Evolutionary conservation across 1,140 invertebrate genomes (phyloP).

Genomic region (Trachymyrmex cornetzi): DNA sequence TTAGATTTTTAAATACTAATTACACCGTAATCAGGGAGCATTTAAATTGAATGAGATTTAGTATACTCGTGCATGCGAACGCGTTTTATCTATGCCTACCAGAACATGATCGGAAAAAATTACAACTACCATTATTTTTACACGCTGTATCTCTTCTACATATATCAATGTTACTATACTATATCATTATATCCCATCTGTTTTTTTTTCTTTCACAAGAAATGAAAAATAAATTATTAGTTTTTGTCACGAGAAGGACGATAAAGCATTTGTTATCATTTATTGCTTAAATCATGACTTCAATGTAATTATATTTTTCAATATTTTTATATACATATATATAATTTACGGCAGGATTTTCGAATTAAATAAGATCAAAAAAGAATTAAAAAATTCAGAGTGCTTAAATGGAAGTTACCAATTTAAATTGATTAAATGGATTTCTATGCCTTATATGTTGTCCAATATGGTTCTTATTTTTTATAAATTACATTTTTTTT

Average conservation of each 20-base stretch:
- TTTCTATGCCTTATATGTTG: neutral
- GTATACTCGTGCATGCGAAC: conserved; percentile 11
- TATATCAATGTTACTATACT: neutral
- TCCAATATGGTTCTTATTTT: neutral
- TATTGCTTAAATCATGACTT: neutral
- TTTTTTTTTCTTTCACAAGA: neutral
- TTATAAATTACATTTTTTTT: conserved; percentile 40
- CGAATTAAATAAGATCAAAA: neutral
- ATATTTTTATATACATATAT: neutral
- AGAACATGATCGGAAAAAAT: conserved; percentile 27
- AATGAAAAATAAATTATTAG: neutral
- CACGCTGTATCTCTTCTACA: neutral
- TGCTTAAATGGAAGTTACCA: neutral
- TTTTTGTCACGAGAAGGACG: neutral
- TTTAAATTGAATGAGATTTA: conserved; percentile 37
- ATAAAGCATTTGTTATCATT: neutral
- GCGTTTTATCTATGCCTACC: conserved; percentile 18
- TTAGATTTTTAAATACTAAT: conserved; percentile 54
- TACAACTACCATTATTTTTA: neutral
- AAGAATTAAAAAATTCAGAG: neutral
- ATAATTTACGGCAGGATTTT: neutral
- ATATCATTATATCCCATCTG: neutral
- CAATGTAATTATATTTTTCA: neutral
- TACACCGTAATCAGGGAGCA: conserved; percentile 44
- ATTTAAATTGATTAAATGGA: neutral